Evolutionary conservation across 2,113 vertebrate species (phyloP), one percentile per base, ranked within the genome.

Genomic region (Pomatostomus ruficeps): DNA sequence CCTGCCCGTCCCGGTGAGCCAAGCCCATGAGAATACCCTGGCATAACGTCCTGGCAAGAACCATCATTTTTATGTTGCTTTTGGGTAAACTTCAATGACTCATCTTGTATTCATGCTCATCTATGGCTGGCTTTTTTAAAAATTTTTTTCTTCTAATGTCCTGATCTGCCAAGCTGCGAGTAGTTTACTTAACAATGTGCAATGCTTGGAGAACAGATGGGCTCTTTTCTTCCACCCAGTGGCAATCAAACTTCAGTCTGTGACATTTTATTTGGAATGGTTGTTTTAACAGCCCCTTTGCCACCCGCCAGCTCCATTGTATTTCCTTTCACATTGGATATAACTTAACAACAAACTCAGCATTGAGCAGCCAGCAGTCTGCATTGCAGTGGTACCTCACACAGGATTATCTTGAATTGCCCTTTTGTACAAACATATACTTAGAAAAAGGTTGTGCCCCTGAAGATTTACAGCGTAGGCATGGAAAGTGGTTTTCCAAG

Each of bases 61-160:
- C 67, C 59, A 91, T 74, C 38, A 83, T 80, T 95, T 94, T 96
- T 91, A 93, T 80, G 67, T 88, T 80, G 93, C 86, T 94, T 96
- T 94, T 91, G 93, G 75, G 79, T 58, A 90, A 95, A 94, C 43
- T 71, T 96, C 82, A 90, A 67, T 95, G 85, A 84, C n/a, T 95
- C 86, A 90, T 95, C 92, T 78, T 59, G 86, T 91, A 96, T 95
- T 94, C 85, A 88, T 40, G 51, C 59, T 96, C 85, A 67, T 83
- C 52, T 88, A 59, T 35, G 65, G 67, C 48, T 85, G 72, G 63
- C 49, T 87, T 73, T 54, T 62, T 43, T 24, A 33, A 48, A 4
- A 1, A 9, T 29, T 36, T 71, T 75, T 33, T 33, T n/a, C 78
- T 66, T 79, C 77, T 65, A 83, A 31, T 59, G 46, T 79, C 83